These are phyloP conservation scores for Stenoptilia bipunctidactyla DNA, from an alignment of 2,888 invertebrate genomes.

Conservation along the genomic window DNA sequence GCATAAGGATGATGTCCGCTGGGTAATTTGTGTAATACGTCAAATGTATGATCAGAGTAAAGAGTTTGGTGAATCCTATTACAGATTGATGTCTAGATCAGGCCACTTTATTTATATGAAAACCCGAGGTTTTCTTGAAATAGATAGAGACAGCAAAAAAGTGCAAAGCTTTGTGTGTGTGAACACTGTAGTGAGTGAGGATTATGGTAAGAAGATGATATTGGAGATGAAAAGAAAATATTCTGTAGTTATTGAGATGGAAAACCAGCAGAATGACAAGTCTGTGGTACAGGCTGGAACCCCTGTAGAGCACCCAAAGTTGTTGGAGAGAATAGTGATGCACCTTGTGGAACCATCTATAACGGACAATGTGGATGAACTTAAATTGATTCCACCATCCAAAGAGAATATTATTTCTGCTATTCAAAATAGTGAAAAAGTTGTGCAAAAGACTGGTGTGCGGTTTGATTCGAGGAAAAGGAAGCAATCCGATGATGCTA, in stretches of 20 bases:
- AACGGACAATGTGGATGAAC: conserved; percentile 40
- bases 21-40: conserved; percentile 88
- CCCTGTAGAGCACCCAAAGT: conserved; percentile 78
- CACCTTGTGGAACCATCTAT: conserved; percentile 67
- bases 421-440: conserved; percentile 57
- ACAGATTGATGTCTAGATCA: conserved; percentile 83
- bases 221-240: conserved; percentile 85
- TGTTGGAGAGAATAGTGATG: conserved; percentile 79
- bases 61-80: conserved; percentile 88
- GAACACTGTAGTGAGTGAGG: conserved; percentile 82
- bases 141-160: conserved; percentile 79
- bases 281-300: conserved; percentile 25
- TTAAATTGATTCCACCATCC: conserved; percentile 53
- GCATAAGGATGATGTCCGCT: conserved; percentile 90
- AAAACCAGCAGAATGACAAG: conserved; percentile 40
- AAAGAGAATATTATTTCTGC: conserved; percentile 60
- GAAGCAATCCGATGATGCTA: conserved; percentile 38
- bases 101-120: conserved; percentile 89
- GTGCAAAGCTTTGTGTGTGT: conserved; percentile 90
- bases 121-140: conserved; percentile 87
- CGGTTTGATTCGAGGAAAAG: conserved; percentile 54
- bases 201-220: conserved; percentile 80
- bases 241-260: conserved; percentile 75
- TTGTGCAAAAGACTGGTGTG: conserved; percentile 54
- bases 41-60: conserved; percentile 91